Evolutionary conservation across 2,797 vertebrate genomes (phyloP).

Genomic region (Cheirogaleus major): DNA sequence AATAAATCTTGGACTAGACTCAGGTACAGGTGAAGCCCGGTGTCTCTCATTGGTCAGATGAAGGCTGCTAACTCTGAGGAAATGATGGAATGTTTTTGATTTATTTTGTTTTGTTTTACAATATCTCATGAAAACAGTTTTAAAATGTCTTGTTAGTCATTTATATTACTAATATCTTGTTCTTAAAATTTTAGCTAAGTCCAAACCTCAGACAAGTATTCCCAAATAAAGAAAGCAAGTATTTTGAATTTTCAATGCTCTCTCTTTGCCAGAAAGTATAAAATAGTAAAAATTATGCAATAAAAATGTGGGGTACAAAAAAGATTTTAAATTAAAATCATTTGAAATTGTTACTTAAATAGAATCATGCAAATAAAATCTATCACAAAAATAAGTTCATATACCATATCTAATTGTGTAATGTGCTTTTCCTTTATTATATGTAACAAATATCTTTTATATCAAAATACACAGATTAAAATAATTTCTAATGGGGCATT

Average conservation of each 20-base stretch:
- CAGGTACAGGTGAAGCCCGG: neutral
- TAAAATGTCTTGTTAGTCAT: neutral
- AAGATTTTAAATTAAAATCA: neutral
- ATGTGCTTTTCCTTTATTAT: neutral
- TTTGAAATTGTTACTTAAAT: slow-evolving; percentile 16
- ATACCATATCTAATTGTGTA: neutral
- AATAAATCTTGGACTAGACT: neutral
- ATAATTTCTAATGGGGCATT: neutral
- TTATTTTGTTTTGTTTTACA: neutral
- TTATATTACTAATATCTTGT: neutral
- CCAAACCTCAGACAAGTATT: neutral
- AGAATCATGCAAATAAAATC: neutral
- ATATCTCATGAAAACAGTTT: neutral
- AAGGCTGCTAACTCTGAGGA: neutral
- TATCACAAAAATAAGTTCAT: neutral
- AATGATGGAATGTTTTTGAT: neutral
- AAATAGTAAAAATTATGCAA: neutral
- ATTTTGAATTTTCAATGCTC: neutral
- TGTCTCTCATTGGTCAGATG: neutral
- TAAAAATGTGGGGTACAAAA: neutral
- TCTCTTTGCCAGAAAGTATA: neutral
- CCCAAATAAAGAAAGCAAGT: neutral
- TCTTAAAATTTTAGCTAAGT: neutral
- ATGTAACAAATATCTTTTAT: neutral
- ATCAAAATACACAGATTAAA: neutral